phyloP scores from a whole-genome alignment of 2,113 vertebrate genomes.

The Tursiops truncatus region DNA sequence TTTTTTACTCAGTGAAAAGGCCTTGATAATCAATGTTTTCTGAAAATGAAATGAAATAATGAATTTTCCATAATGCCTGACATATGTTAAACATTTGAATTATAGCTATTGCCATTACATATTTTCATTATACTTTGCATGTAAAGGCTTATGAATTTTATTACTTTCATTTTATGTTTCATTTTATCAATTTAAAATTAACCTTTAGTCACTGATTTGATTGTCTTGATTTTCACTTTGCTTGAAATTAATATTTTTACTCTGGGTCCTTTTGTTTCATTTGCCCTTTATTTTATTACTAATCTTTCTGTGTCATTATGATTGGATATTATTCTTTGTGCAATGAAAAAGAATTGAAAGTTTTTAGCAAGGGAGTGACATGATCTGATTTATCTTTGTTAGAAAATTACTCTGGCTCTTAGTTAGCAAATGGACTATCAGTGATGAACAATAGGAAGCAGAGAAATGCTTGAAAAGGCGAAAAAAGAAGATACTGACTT shows the following conservation, averaged over 20 bases:
- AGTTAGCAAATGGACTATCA: background rate
- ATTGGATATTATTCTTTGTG: background rate
- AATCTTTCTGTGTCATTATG: background rate
- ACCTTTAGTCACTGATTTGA: background rate
- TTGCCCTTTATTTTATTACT: background rate
- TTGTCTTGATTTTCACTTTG: background rate
- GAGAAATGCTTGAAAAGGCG: background rate
- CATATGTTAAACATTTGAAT: background rate
- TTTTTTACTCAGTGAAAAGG: background rate
- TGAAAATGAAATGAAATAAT: background rate
- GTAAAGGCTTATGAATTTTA: background rate
- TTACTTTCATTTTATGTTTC: background rate
- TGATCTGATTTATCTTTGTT: background rate
- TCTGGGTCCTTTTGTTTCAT: background rate
- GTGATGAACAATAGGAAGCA: background rate
- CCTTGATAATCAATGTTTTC: background rate
- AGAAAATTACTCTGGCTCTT: background rate
- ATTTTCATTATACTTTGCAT: background rate
- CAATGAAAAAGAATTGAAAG: background rate
- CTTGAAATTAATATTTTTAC: background rate
- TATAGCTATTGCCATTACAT: background rate
- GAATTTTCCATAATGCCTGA: background rate
- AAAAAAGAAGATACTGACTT: background rate
- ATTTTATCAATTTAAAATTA: slow-evolving; percentile 26
- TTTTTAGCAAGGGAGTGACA: background rate